phyloP scores from a whole-genome alignment of 2,113 vertebrate species.

The Calidris pygmaea region DNA sequence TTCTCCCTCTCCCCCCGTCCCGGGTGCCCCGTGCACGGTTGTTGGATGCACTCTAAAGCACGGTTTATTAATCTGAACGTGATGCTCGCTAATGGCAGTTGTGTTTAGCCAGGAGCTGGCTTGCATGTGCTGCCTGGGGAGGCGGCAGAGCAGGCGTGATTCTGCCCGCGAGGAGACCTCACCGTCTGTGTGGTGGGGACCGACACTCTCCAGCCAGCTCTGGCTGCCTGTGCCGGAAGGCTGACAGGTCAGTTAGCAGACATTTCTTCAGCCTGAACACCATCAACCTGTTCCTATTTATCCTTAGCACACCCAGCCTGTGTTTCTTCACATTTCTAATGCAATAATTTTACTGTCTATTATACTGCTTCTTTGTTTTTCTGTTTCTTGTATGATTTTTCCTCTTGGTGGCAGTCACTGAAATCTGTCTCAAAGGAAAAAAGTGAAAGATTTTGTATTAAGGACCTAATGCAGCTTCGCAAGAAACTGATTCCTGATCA shows the following conservation, averaged over 20 bases:
- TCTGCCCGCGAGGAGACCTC: background rate
- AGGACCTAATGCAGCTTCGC: background rate
- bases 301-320: background rate
- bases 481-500: background rate
- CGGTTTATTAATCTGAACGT: rapidly evolving
- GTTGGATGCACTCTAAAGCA: rapidly evolving
- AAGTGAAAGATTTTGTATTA: background rate
- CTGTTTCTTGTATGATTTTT: background rate
- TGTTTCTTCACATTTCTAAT: background rate
- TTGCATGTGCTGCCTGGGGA: background rate
- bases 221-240: background rate
- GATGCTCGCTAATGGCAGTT: rapidly evolving
- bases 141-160: rapidly evolving
- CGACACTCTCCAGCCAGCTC: background rate
- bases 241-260: background rate
- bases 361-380: background rate
- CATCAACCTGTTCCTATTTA: background rate
- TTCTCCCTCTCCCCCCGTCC: no score
- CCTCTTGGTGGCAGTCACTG: background rate
- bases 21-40: rapidly evolving
- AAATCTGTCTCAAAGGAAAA: background rate
- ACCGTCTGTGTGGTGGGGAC: rapidly evolving
- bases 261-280: background rate
- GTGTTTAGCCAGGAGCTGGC: background rate
- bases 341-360: background rate